phyloP scores from a whole-genome alignment of 2,113 vertebrate genomes.

The Trematocara unimaculatum region DNA sequence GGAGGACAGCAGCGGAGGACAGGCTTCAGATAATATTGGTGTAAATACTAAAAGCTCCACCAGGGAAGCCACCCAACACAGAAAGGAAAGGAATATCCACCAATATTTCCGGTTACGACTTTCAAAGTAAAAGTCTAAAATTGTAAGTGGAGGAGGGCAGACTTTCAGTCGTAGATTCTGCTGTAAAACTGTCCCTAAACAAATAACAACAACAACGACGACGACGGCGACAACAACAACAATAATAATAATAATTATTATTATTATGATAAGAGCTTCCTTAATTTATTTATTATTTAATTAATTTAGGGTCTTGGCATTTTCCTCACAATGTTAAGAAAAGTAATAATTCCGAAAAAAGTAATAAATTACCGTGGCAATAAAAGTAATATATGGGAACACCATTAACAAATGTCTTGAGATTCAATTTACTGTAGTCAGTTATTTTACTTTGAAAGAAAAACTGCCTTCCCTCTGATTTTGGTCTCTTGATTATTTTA shows the following conservation, averaged over 20 bases:
- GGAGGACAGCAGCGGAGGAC: neutral
- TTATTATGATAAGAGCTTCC: neutral
- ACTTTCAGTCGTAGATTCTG: neutral
- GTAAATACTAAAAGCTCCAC: slow-evolving; percentile 43
- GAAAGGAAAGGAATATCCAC: accelerated
- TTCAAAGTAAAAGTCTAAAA: slow-evolving; percentile 31
- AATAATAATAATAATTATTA: accelerated
- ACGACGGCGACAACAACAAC: accelerated
- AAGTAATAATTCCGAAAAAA: neutral
- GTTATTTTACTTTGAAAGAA: slow-evolving; percentile 18
- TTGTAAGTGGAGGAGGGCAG: accelerated
- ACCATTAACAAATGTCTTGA: neutral
- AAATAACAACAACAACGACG: accelerated
- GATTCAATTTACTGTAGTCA: accelerated
- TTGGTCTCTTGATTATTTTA: neutral
- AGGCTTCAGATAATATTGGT: slow-evolving; percentile 33
- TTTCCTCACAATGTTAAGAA: neutral
- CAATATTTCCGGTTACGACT: neutral
- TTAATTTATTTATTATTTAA: too few relatives aligned
- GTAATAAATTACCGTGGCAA: neutral
- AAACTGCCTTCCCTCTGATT: neutral
- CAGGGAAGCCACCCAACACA: slow-evolving; percentile 23
- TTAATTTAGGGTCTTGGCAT: neutral
- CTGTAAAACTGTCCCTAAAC: neutral
- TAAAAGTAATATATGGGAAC: neutral